Conservation (phyloP, 2,113 vertebrate genomes). For the Zootoca vivipara region DNA sequence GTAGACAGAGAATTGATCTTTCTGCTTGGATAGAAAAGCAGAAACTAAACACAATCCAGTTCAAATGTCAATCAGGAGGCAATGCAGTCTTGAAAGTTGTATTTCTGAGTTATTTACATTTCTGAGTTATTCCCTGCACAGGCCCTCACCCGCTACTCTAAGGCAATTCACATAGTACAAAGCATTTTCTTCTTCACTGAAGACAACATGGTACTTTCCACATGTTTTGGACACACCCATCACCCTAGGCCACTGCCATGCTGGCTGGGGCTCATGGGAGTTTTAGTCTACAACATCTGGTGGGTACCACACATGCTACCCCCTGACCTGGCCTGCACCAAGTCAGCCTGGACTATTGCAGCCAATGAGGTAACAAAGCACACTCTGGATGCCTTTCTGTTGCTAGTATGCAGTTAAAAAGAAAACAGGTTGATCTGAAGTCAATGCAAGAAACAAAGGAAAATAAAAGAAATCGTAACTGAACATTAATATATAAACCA, state of each 20-base stretch:
- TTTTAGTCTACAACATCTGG: too few species aligned
- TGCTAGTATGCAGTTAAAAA: neutral
- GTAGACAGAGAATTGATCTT: neutral
- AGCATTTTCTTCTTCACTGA: neutral
- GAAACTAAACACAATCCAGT: neutral
- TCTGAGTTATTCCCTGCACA: neutral
- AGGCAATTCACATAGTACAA: neutral
- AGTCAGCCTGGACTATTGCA: neutral
- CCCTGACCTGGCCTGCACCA: neutral
- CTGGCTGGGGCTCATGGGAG: too few species aligned
- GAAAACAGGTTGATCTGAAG: neutral
- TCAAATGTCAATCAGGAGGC: neutral
- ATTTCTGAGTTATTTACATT: neutral
- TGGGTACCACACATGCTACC: too few species aligned
- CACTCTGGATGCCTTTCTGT: neutral
- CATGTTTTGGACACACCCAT: too few species aligned
- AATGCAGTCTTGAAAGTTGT: neutral
- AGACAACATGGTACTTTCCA: too few species aligned
- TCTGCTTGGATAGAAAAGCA: neutral
- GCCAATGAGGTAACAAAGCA: neutral
- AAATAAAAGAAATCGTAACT: neutral
- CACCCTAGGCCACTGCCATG: too few species aligned
- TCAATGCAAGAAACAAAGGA: neutral
- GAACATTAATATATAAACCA: neutral
- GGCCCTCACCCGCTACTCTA: too few species aligned